Evolutionary conservation across 2,888 invertebrate genomes (phyloP).

Genomic region (Drosophila prostipennis): DNA sequence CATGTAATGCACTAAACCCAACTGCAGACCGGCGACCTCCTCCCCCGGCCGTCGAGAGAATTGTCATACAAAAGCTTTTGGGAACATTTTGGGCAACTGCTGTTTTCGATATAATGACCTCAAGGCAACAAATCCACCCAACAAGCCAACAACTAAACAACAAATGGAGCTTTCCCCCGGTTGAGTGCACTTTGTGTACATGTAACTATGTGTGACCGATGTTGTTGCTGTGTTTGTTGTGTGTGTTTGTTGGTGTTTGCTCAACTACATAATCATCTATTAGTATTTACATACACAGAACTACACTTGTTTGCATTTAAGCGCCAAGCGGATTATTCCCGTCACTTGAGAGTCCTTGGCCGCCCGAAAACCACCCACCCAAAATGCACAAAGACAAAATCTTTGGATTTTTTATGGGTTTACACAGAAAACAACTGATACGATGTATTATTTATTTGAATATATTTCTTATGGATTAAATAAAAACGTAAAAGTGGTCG

Average conservation of each 20-base stretch:
- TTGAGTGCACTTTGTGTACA: slow-evolving; percentile 76
- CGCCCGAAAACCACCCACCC: slow-evolving; percentile 7
- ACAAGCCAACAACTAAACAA: slow-evolving; percentile 71
- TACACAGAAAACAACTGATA: not conserved
- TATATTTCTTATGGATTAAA: no score
- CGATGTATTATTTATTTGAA: not conserved
- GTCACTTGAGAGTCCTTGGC: slow-evolving; percentile 37
- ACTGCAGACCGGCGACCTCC: slow-evolving; percentile 12
- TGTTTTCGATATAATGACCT: slow-evolving; percentile 81
- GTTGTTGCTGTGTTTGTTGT: slow-evolving; percentile 37
- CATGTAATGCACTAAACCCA: slow-evolving; percentile 67
- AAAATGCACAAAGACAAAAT: slow-evolving; percentile 25
- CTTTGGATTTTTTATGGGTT: slow-evolving; percentile 11
- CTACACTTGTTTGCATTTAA: slow-evolving; percentile 79
- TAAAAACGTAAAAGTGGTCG: no score
- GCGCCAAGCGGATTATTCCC: slow-evolving; percentile 74
- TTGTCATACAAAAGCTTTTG: slow-evolving; percentile 79
- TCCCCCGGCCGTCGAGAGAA: slow-evolving; percentile 40
- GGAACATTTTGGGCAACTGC: slow-evolving; percentile 77
- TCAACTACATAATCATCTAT: slow-evolving; percentile 79
- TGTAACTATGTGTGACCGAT: slow-evolving; percentile 76
- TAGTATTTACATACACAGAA: slow-evolving; percentile 78
- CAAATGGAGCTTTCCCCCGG: slow-evolving; percentile 63
- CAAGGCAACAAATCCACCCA: slow-evolving; percentile 68
- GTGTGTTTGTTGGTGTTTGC: slow-evolving; percentile 63